These are phyloP conservation scores for Epizoanthus fatuus DNA, from an alignment of 92 coral and sea anemone genomes.

Conservation along the genomic window DNA sequence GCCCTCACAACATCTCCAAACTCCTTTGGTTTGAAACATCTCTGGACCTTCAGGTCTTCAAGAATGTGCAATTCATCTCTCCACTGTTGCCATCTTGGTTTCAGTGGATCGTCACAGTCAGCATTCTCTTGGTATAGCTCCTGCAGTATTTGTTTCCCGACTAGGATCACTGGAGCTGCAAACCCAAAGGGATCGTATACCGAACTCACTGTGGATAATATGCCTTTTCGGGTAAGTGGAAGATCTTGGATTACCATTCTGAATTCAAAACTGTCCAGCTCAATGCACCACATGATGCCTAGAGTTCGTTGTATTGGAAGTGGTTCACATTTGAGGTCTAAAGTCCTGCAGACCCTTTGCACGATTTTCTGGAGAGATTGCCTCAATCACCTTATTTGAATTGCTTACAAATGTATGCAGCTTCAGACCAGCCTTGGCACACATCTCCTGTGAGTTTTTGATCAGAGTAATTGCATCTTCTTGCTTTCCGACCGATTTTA, in stretches of 20 bases:
- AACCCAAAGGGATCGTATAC: slow-evolving; percentile 48
- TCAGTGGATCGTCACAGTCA: too few relatives aligned
- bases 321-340: slow-evolving; percentile 25
- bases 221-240: slow-evolving; percentile 44
- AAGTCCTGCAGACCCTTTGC: slow-evolving; percentile 46
- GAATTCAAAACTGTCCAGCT: slow-evolving; percentile 40
- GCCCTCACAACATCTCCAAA: slow-evolving; percentile 36
- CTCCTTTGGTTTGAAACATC: slow-evolving; percentile 55
- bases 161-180: slow-evolving; percentile 20
- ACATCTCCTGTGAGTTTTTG: slow-evolving; percentile 21
- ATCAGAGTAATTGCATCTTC: slow-evolving; percentile 28
- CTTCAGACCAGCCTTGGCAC: slow-evolving; percentile 38
- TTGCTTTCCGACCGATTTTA: slow-evolving; percentile 14
- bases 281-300: slow-evolving; percentile 46
- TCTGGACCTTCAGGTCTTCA: slow-evolving; percentile 32
- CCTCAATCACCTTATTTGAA: slow-evolving; percentile 25
- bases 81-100: slow-evolving; percentile 51
- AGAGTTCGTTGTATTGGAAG: slow-evolving; percentile 47
- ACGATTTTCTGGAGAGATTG: slow-evolving; percentile 43
- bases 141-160: not conserved
- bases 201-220: slow-evolving; percentile 53
- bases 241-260: slow-evolving; percentile 25
- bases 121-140: too few relatives aligned
- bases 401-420: slow-evolving; percentile 48
- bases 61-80: slow-evolving; percentile 43